Conservation (phyloP, 2,888 invertebrate species). For the Drosophila pegasa region DNA sequence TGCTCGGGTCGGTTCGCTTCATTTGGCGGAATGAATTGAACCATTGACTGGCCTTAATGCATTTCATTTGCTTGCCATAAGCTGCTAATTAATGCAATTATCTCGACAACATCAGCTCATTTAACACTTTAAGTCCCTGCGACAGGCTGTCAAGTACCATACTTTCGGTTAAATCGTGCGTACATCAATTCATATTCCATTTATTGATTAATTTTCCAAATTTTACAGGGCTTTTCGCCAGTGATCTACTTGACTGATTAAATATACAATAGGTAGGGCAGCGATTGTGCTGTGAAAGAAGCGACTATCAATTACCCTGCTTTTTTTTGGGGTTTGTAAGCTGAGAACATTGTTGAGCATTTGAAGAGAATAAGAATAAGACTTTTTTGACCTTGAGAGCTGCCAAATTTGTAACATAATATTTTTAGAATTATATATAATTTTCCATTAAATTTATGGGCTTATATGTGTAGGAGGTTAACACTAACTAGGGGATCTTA, state of each 20-base stretch:
- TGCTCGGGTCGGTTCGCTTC: not conserved
- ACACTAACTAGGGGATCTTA: no score
- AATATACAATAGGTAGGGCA: slow-evolving; percentile 3
- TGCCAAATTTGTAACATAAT: no score
- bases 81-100: slow-evolving; percentile 60
- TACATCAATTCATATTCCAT: slow-evolving; percentile 1
- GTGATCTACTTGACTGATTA: not conserved
- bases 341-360: not conserved
- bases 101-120: slow-evolving; percentile 40
- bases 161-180: slow-evolving; percentile 4
- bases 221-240: not conserved
- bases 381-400: no score
- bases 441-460: no score
- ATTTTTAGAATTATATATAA: no score
- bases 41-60: not conserved
- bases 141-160: slow-evolving; percentile 14
- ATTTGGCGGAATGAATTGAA: not conserved
- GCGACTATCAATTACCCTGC: not conserved
- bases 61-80: slow-evolving; percentile 10
- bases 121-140: slow-evolving; percentile 42
- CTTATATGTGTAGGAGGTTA: no score
- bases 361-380: no score
- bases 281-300: not conserved
- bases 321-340: not conserved
- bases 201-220: slow-evolving; percentile 7